phyloP scores from a whole-genome alignment of 2,888 invertebrate species.

The Hirtodrosophila duncani region DNA sequence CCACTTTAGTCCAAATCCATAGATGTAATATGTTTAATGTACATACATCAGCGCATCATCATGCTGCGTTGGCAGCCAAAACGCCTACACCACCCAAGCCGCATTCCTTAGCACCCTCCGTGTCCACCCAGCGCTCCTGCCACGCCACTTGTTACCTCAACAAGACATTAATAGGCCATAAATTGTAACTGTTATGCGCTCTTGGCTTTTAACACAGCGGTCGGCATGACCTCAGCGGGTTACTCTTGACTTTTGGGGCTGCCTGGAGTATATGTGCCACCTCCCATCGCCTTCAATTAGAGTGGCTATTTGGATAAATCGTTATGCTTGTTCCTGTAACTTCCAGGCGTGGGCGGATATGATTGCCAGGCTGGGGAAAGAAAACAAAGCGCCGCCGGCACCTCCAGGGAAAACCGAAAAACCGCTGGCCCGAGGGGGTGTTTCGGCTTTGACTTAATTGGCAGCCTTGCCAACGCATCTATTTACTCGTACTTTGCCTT shows the following conservation, averaged over 20 bases:
- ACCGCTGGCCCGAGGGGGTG: background rate
- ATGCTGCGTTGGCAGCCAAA: conserved; percentile 15
- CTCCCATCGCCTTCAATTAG: conserved; percentile 59
- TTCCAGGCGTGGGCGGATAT: conserved; percentile 59
- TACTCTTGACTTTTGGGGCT: conserved; percentile 3
- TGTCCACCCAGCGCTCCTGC: conserved; percentile 5
- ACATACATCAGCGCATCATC: conserved; percentile 44
- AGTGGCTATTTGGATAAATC: conserved; percentile 70
- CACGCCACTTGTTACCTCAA: conserved; percentile 43
- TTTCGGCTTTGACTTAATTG: conserved; percentile 50
- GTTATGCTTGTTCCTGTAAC: conserved; percentile 57
- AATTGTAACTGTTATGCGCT: conserved; percentile 73
- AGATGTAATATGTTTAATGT: no score
- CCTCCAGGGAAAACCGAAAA: conserved; percentile 28
- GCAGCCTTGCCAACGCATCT: conserved; percentile 10
- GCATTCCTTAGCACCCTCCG: conserved; percentile 3
- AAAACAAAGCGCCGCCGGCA: conserved; percentile 23
- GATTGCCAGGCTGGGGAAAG: conserved; percentile 41
- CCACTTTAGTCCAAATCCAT: no score
- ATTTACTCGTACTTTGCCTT: conserved; percentile 16
- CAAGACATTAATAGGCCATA: conserved; percentile 69
- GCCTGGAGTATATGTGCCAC: background rate
- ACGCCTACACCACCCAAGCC: background rate
- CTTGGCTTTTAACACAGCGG: conserved; percentile 68
- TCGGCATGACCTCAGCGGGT: conserved; percentile 50